phyloP scores from a whole-genome alignment of 2,113 vertebrate species.

The Rhombomys opimus region DNA sequence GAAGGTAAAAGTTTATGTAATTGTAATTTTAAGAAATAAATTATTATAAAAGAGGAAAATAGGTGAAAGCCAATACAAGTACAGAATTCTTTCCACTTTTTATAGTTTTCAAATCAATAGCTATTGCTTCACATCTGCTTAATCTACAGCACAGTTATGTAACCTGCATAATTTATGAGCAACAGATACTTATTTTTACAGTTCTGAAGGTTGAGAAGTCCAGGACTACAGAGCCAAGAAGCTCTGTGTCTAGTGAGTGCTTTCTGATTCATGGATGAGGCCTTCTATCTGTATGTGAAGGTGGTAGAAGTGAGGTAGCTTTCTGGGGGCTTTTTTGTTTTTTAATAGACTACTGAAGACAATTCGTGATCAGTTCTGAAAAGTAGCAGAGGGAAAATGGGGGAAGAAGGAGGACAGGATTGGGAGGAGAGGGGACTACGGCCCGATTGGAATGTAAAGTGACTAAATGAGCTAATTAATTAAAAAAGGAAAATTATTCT shows the following conservation, averaged over 20 bases:
- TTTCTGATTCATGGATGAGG: background rate
- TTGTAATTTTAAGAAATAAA: background rate
- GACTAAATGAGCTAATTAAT: too few species aligned
- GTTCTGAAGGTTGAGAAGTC: background rate
- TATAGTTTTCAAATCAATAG: background rate
- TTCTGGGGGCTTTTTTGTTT: background rate
- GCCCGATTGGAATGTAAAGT: too few species aligned
- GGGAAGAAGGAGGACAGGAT: too few species aligned
- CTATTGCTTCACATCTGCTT: background rate
- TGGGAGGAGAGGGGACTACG: too few species aligned
- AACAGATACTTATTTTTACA: background rate
- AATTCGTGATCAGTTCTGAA: background rate
- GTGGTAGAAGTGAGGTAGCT: background rate
- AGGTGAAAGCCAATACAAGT: background rate
- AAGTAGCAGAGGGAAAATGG: too few species aligned
- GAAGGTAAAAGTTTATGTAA: background rate
- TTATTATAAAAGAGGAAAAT: background rate
- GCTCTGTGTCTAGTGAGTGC: background rate
- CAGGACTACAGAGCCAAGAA: background rate
- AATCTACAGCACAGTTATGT: background rate
- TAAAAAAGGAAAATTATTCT: background rate
- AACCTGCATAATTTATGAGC: background rate
- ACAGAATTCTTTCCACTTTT: background rate
- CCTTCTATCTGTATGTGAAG: background rate
- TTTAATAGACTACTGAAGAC: background rate